A percentile compares a stretch with the other conserved stretches of the same genome.
Evolutionary conservation across 2,797 vertebrate genomes (phyloP).

Genomic region (Oreonectes daqikongensis): DNA sequence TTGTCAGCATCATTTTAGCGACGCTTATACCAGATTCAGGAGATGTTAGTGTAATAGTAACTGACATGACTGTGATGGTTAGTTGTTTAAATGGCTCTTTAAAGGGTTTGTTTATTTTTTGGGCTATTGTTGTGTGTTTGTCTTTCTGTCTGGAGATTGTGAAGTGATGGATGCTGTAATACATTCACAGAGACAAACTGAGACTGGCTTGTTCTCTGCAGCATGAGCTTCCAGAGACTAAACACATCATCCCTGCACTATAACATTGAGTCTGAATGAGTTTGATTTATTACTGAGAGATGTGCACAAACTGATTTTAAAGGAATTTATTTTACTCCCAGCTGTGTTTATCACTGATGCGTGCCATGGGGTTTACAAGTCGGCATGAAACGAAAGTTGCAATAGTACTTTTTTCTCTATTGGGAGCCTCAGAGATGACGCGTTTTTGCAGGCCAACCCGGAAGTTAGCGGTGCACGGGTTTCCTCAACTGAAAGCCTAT

Average conservation of each 20-base stretch:
- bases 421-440: too few species aligned
- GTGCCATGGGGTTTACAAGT: too few species aligned
- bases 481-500: too few species aligned
- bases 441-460: too few species aligned
- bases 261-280: neutral
- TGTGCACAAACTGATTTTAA: neutral
- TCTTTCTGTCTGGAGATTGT: slow-evolving; percentile 59
- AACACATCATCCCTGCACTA: neutral
- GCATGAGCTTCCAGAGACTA: neutral
- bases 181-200: slow-evolving; percentile 70
- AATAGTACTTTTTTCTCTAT: too few species aligned
- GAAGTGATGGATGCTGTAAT: slow-evolving; percentile 70
- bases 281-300: neutral
- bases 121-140: neutral
- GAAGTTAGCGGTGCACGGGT: too few species aligned
- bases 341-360: too few species aligned
- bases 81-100: slow-evolving; percentile 8
- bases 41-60: neutral
- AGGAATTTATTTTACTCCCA: too few species aligned
- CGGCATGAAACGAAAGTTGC: too few species aligned
- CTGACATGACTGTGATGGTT: too few species aligned
- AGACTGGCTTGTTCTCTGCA: slow-evolving; percentile 59
- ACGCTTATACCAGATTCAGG: neutral
- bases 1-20: neutral
- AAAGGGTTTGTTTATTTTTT: slow-evolving; percentile 30